phyloP scores from a whole-genome alignment of 2,797 vertebrate species.

The Pantherophis alleghaniensis region DNA sequence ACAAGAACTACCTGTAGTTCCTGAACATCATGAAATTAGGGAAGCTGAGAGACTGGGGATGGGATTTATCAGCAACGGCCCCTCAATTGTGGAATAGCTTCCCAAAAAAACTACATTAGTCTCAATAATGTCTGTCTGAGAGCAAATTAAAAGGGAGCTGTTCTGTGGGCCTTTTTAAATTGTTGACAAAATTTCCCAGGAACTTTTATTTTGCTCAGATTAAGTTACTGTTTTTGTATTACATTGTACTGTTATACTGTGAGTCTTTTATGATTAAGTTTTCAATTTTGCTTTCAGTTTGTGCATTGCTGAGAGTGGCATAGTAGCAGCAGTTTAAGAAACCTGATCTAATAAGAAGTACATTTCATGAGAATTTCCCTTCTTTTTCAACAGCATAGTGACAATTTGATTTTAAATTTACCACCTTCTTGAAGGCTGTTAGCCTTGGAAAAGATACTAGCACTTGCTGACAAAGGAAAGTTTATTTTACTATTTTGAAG shows the following conservation, averaged over 20 bases:
- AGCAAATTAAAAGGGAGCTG: background rate
- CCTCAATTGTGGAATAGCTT: background rate
- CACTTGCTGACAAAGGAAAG: conserved; percentile 27
- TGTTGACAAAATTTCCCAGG: background rate
- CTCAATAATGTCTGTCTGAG: background rate
- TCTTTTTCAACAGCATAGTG: background rate
- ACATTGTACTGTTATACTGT: background rate
- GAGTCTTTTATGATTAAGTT: background rate
- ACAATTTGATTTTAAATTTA: conserved; percentile 8
- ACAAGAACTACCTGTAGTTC: background rate
- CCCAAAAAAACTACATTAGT: background rate
- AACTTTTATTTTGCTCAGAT: background rate
- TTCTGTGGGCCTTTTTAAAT: background rate
- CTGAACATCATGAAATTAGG: background rate
- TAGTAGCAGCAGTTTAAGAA: background rate
- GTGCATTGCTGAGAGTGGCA: background rate
- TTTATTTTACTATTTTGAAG: conserved; percentile 38
- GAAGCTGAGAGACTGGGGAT: background rate
- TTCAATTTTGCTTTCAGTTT: background rate
- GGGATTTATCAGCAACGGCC: background rate
- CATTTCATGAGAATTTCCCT: background rate
- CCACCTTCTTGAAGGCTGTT: conserved; percentile 9
- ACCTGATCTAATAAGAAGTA: background rate
- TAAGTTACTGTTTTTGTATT: background rate
- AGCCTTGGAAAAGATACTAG: conserved; percentile 33